phyloP scores from a whole-genome alignment of 2,113 vertebrate species.

The Maccullochella peelii region DNA sequence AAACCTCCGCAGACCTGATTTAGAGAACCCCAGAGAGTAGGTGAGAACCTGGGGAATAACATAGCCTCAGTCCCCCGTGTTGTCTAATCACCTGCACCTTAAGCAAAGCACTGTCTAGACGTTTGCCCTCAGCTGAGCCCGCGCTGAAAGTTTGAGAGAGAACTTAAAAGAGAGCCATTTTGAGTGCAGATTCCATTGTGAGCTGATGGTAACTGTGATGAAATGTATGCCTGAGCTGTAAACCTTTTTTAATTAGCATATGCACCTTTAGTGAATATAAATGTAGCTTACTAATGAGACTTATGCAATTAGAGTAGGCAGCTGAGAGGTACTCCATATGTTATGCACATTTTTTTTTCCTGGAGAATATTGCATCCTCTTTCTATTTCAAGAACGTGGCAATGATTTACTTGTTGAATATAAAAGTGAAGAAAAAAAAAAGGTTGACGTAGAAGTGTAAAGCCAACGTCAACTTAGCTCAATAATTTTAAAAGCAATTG shows the following conservation, averaged over 20 bases:
- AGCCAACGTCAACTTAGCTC: not conserved
- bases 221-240: slow-evolving; percentile 57
- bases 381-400: slow-evolving; percentile 25
- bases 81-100: slow-evolving; percentile 71
- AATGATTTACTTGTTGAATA: slow-evolving; percentile 9
- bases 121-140: slow-evolving; percentile 54
- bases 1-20: slow-evolving; percentile 58
- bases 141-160: slow-evolving; percentile 51
- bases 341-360: slow-evolving; percentile 5
- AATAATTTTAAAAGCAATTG: not conserved
- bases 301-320: slow-evolving; percentile 54
- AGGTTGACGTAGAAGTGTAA: not conserved
- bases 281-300: slow-evolving; percentile 58
- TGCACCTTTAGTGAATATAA: slow-evolving; percentile 53
- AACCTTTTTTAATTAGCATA: slow-evolving; percentile 63
- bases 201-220: slow-evolving; percentile 58
- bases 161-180: slow-evolving; percentile 58
- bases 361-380: not conserved
- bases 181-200: slow-evolving; percentile 34
- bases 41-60: slow-evolving; percentile 54
- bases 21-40: slow-evolving; percentile 60
- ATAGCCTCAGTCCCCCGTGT: slow-evolving; percentile 58
- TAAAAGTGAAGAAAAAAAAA: not conserved
- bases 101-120: slow-evolving; percentile 66
- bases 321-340: slow-evolving; percentile 18